Conservation (phyloP, 2,113 vertebrate species). For the Bambusicola thoracicus region DNA sequence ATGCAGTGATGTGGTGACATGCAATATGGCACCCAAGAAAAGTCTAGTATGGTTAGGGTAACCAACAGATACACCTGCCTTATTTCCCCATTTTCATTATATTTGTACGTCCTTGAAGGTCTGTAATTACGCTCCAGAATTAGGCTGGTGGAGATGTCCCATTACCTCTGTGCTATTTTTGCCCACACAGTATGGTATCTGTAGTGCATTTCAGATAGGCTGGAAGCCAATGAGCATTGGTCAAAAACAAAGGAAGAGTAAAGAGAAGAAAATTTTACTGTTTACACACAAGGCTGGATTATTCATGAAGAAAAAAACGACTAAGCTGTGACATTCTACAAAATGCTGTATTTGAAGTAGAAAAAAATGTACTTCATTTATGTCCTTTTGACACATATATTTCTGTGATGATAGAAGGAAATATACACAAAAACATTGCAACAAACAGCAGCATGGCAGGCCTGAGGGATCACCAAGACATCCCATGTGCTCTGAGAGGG, state of each 20-base stretch:
- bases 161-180: rapidly evolving
- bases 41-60: background rate
- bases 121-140: background rate
- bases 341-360: background rate
- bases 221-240: background rate
- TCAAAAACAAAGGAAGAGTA: background rate
- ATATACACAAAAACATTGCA: background rate
- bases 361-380: background rate
- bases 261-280: background rate
- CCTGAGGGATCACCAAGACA: background rate
- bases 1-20: background rate
- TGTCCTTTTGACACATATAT: background rate
- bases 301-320: rapidly evolving
- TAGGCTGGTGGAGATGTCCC: background rate
- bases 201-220: background rate
- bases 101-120: background rate
- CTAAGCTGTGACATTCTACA: background rate
- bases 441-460: background rate
- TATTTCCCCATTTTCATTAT: background rate
- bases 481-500: background rate
- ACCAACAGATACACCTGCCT: background rate
- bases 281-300: background rate
- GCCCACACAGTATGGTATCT: background rate
- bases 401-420: background rate
- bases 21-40: background rate